Evolutionary conservation across 2,888 invertebrate genomes (phyloP).

Genomic region (Stomorhina lunata): DNA sequence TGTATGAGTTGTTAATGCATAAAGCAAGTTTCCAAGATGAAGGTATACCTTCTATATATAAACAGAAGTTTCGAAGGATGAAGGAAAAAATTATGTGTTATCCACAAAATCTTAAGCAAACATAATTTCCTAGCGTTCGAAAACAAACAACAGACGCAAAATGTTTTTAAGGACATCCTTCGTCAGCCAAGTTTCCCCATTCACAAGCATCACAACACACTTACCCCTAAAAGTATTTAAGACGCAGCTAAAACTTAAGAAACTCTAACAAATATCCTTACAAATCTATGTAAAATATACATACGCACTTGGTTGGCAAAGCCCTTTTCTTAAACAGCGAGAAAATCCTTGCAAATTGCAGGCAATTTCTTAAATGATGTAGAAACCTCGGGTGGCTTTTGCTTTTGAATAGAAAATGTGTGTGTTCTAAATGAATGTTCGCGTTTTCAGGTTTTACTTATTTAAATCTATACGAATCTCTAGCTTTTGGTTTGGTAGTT

Average conservation of each 20-base stretch:
- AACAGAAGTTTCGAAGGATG: not conserved
- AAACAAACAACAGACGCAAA: constrained; percentile 67
- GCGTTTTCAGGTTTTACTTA: constrained; percentile 45
- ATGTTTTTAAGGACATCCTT: constrained; percentile 64
- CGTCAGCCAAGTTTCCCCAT: constrained; percentile 57
- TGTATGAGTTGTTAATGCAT: not conserved
- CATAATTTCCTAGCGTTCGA: constrained; percentile 68
- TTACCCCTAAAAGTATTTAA: constrained; percentile 50
- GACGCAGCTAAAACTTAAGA: constrained; percentile 48
- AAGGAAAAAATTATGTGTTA: constrained; percentile 24
- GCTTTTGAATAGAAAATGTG: not conserved
- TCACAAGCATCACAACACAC: constrained; percentile 43
- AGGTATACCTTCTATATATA: not conserved
- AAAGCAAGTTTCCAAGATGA: not conserved
- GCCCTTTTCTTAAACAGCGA: constrained; percentile 52
- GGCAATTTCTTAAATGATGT: constrained; percentile 77
- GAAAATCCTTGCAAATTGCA: constrained; percentile 75
- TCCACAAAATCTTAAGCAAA: constrained; percentile 68
- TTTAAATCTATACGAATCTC: constrained; percentile 21
- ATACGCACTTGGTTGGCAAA: not conserved
- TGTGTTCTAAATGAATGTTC: constrained; percentile 62
- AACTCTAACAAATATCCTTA: not conserved
- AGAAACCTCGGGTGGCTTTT: constrained; percentile 75
- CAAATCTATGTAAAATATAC: not conserved
- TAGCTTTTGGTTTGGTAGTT: constrained; percentile 26